Base-by-base conservation (phyloP, 1,140 invertebrate genomes). In the Drosophila chauvacae region DNA sequence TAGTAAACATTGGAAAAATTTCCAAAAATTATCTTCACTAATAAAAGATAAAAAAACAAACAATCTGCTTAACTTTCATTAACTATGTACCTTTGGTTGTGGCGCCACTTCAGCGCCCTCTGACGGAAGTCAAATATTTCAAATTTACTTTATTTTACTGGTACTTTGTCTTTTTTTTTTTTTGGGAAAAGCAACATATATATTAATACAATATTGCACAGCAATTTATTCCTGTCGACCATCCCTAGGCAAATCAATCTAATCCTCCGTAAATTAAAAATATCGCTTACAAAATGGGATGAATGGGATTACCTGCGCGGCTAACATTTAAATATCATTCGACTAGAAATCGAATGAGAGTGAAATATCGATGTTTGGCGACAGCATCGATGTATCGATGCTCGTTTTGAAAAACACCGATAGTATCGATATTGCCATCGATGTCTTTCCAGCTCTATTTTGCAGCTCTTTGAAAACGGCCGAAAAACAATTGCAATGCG, bases 401-500 rank as follows among this genome's bases (percentile, higher is more conserved):
- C 11, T 7, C 3, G 4, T 11, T 44, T 44, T 20, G n/a, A 11
- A 13, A 18, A 5, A 13, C 42, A 11, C 42, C 42, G 42, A 44
- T 44, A 44, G 18, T 45, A 45, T 45, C 44, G 44, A 23, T 20
- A 23, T 20, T 13, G 20, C 11, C 18, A 45, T 45, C 44, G 44
- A 45, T 45, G 44, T 23, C 13, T 13, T 45, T 20, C 44, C 44
- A 45, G 44, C 44, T 45, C 44, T 45, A 45, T 23, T 45, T 45
- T 45, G 44, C 44, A 48, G 45, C 45, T 48, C 45, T 55, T 55
- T 23, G 33, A 37, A 55, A 56, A 39, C 53, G 35, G 53, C 53
- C 53, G 53, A 56, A 56, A 56, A 56, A 56, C 53, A 56, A 56
- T 56, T 56, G 53, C 53, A 56, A 56, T 56, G 53, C 53, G 53